Evolutionary conservation across 1,140 invertebrate genomes (phyloP).

Genomic region (Vanessa tameamea): DNA sequence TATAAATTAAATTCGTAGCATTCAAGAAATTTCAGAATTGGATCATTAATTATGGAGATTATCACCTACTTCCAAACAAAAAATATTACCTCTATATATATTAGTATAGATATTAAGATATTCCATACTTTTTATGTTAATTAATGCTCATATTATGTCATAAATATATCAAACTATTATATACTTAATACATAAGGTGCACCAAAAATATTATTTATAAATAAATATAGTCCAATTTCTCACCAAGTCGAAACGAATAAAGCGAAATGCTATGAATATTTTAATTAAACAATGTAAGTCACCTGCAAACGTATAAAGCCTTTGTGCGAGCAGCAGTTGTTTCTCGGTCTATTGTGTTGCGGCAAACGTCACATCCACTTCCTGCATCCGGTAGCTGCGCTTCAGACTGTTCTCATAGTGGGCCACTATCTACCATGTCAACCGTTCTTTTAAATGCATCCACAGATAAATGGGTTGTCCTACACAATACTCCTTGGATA

Average conservation of each 20-base stretch:
- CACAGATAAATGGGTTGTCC: neutral
- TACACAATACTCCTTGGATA: neutral
- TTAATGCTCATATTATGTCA: too few species aligned
- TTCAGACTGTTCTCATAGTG: slow-evolving; percentile 27
- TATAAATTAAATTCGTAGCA: too few species aligned
- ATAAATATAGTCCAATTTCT: neutral
- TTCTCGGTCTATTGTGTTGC: slow-evolving; percentile 33
- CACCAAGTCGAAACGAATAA: neutral
- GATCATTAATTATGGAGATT: too few species aligned
- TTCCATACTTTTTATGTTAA: too few species aligned
- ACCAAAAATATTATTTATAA: neutral
- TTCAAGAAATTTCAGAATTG: too few species aligned
- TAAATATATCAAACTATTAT: too few species aligned
- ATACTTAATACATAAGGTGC: too few species aligned
- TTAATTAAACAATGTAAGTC: slow-evolving; percentile 29
- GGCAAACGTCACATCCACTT: slow-evolving; percentile 34
- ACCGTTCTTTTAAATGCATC: slow-evolving; percentile 20
- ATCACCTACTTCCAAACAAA: too few species aligned
- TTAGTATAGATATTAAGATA: too few species aligned
- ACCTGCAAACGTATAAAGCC: slow-evolving; percentile 25
- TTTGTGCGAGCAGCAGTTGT: slow-evolving; percentile 32
- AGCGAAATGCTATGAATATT: slow-evolving; percentile 16
- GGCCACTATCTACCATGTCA: slow-evolving; percentile 33
- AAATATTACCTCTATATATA: too few species aligned
- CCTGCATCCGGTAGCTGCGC: slow-evolving; percentile 32